Evolutionary conservation across 2,113 vertebrate genomes (phyloP), one percentile per base, ranked within the genome.

Genomic region (Toxotes chatareus): DNA sequence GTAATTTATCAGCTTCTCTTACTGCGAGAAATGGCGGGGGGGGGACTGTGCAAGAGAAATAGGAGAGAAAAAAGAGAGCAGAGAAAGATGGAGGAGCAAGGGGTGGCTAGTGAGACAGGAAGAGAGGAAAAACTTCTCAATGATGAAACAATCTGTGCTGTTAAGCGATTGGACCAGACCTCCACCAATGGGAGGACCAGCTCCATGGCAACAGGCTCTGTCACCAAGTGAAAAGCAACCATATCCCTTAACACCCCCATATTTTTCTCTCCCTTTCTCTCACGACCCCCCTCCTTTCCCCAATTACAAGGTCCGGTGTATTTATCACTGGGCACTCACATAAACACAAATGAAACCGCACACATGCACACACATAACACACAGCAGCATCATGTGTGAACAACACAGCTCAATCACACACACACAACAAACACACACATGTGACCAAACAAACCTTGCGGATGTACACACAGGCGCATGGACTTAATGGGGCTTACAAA

Each of bases 161-260:
- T 82, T 89, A 89, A 90, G 87, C 91, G 83, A 98, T 95, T 98
- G 97, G 97, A 87, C 89, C 66, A 77, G 49, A 61, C 75, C 87
- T 94, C 92, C 89, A 63, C 97, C 97, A 98, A 98, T 97, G 80
- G 88, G 92, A 93, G 91, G 67, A 88, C 44, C 90, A 92, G 95
- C 93, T 96, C 97, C 97, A 96, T 97, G 94, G 97, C 96, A 99
- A 99, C 97, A 91, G 85, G 93, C 95, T 95, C 93, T 97, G 94
- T 97, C 91, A 93, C 97, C 93, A 97, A 92, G 96, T 93, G 96
- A 95, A 95, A 96, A 94, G 87, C 91, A 93, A 90, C 86, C 91
- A 90, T 93, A 91, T 93, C 89, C 87, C 86, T 92, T 83, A 92
- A 94, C 92, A 93, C 94, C 95, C 93, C 92, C 92, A 92, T 92